phyloP scores from a whole-genome alignment of 1,140 invertebrate species.

The Leptopilina boulardi region DNA sequence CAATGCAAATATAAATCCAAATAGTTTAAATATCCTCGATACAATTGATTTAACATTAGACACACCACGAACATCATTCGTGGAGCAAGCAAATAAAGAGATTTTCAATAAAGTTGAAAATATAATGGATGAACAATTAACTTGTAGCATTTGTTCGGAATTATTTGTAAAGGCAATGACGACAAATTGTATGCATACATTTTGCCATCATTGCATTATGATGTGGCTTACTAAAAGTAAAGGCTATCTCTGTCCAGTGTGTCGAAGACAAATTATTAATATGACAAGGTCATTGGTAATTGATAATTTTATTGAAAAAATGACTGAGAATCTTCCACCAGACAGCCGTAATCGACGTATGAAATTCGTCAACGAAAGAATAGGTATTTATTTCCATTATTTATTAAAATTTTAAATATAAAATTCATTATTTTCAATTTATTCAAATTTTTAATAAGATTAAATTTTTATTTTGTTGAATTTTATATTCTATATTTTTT shows the following conservation, averaged over 20 bases:
- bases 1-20: slow-evolving; percentile 46
- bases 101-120: slow-evolving; percentile 78
- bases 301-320: slow-evolving; percentile 81
- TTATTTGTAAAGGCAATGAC: slow-evolving; percentile 84
- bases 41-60: slow-evolving; percentile 73
- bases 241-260: slow-evolving; percentile 82
- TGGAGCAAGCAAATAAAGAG: slow-evolving; percentile 57
- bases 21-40: slow-evolving; percentile 65
- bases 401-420: slow-evolving; percentile 37
- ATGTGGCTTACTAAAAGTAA: slow-evolving; percentile 84
- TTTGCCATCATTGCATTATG: slow-evolving; percentile 85
- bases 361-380: slow-evolving; percentile 75
- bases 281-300: slow-evolving; percentile 78
- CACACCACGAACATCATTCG: slow-evolving; percentile 42
- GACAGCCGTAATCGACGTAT: slow-evolving; percentile 75
- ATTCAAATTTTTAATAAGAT: slow-evolving; percentile 23
- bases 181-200: slow-evolving; percentile 87
- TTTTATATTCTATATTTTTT: too few relatives aligned
- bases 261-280: slow-evolving; percentile 76
- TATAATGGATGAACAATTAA: slow-evolving; percentile 85
- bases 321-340: slow-evolving; percentile 78
- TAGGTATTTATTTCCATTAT: slow-evolving; percentile 65
- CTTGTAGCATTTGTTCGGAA: slow-evolving; percentile 88
- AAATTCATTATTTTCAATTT: slow-evolving; percentile 36
- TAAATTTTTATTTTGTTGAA: slow-evolving; percentile 28